Base-by-base conservation (phyloP, 2,888 invertebrate genomes). In the Drosophila neonasuta region DNA sequence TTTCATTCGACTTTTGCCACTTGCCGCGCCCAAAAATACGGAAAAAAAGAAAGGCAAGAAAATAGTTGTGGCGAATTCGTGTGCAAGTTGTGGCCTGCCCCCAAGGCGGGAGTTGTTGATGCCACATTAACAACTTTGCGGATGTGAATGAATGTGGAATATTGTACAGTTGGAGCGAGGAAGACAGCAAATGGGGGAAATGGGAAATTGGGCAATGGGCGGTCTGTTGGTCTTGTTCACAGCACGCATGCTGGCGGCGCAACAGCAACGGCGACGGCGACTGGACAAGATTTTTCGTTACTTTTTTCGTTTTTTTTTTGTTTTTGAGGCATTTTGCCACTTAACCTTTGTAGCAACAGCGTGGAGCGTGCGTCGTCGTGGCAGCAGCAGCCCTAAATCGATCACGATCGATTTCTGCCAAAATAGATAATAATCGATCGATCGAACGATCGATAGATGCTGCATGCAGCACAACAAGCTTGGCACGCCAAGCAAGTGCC, bases 371-470 rank as follows among this genome's bases (percentile, higher is more conserved):
- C 62, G 62, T 59, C 57, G 49, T 57, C 36, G 39, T 63, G 30
- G 39, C 56, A 39, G 13, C 45, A 60, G 44, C 65, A 44, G 65
- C 71, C 62, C 65, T 75, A 79, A 83, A 88, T 87, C 87, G 88
- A 80, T 87, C 87, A 88, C 88, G 88, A 87, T 79, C 77, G 74
- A 76, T 79, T 85, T 78, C 77, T 74, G 80, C 71, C 68, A 79
- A 83, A 80, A 82, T 68, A 74, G 77, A 82, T 82, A 75, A 83
- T 87, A 80, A 86, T 41, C 39, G 15, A 41, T 75, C 76, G 72
- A 72, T 17, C 39, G 39, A 15, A 15, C 15, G 15, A 41, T 75
- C 76, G 73, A 74, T 77, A 74, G 67, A 63, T 32, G 30, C 24
- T 20, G 15, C 39, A 41, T 41, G 46, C 30, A 52, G 24, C 61